Conservation (phyloP, 1,140 invertebrate species). For the Neodiprion pinetum region DNA sequence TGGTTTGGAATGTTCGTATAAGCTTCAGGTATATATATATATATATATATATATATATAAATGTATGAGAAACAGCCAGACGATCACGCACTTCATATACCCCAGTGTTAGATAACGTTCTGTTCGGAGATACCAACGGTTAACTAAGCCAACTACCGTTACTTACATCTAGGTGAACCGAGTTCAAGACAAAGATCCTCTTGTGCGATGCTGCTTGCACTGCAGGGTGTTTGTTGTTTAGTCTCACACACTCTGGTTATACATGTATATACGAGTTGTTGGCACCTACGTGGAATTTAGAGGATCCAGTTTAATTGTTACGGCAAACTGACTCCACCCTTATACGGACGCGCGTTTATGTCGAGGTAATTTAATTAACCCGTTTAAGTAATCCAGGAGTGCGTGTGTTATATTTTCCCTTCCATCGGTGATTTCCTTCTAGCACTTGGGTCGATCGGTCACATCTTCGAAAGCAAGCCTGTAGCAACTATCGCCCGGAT, state of each 20-base stretch:
- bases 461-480: too few relatives aligned
- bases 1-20: too few relatives aligned
- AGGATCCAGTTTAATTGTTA: slow-evolving; percentile 29
- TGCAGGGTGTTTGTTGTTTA: not conserved
- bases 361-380: too few relatives aligned
- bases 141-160: slow-evolving; percentile 12
- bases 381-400: slow-evolving; percentile 6
- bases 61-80: too few relatives aligned
- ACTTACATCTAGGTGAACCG: not conserved
- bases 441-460: not conserved
- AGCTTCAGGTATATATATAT: too few relatives aligned
- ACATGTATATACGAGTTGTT: slow-evolving; percentile 5
- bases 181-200: slow-evolving; percentile 14
- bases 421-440: not conserved
- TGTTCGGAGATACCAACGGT: not conserved
- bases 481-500: too few relatives aligned
- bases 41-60: too few relatives aligned
- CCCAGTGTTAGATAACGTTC: not conserved
- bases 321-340: slow-evolving; percentile 25
- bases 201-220: slow-evolving; percentile 9
- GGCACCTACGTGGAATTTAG: slow-evolving; percentile 25
- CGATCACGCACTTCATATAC: not conserved
- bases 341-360: not conserved
- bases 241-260: not conserved
- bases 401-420: slow-evolving; percentile 18